Evolutionary conservation across 2,113 vertebrate genomes (phyloP), one percentile per base, ranked within the genome.

Genomic region (Oostethus manadensis): DNA sequence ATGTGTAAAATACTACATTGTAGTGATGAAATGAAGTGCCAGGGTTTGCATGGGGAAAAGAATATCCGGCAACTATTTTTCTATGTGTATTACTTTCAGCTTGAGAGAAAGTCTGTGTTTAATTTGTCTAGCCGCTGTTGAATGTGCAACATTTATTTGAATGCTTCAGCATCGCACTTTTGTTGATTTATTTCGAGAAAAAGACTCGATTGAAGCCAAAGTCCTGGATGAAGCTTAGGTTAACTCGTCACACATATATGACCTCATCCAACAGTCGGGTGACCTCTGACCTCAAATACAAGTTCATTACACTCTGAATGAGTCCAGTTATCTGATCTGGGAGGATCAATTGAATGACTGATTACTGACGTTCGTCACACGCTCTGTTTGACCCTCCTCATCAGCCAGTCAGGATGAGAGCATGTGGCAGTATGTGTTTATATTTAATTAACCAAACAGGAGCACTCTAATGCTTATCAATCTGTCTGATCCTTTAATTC

Each of bases 31-130:
- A 38, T 55, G 33, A 35, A 17, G 49, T 68, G 69, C 76, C 43
- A 57, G 64, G 58, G 68, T 70, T 56, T 35, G 70, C 70, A 84
- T 71, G 79, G 70, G 65, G 17, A 62, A 42, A 64, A 54, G 2
- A 60, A 35, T 23, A 72, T 77, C 81, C 87, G 83, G 83, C 83
- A 87, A 86, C 82, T 89, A 88, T 89, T 89, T 89, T 89, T 89
- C 82, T 88, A 87, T 59, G 43, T 62, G 56, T 68, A 56, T 62
- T 22, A 49, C 20, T 22, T 66, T 44, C 72, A 74, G 40, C 62
- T 76, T 67, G 46, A 80, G 71, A 74, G 35, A 9, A 38, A 40
- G 5, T 9, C 18, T 10, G 15, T 54, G 26, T 58, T 20, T 56
- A 44, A 70, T 68, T 71, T 35, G 62, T 79, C 76, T 77, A 68